Evolutionary conservation across 2,113 vertebrate genomes (phyloP), one percentile per base, ranked within the genome.

Genomic region (Lasiurus borealis): DNA sequence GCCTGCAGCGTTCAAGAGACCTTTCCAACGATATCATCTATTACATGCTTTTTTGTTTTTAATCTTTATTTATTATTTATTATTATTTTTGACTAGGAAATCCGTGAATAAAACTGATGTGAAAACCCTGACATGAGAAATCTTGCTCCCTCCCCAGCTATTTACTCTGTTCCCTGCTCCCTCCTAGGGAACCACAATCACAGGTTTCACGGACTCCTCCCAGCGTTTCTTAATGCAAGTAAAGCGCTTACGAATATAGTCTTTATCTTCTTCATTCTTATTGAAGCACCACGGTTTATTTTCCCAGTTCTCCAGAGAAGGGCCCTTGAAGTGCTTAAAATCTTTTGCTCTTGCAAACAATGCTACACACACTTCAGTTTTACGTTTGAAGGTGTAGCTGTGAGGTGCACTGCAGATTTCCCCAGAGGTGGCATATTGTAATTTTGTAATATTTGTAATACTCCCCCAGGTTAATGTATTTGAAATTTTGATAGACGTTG

Each of bases 221-320:
- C 25, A n/a, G n/a, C 25, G 14, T 66, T 73, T 73, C 54, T 66
- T 73, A 44, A 82, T 18, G 44, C 52, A 75, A 88, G 66, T 54
- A 27, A 82, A 82, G 44, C 19, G 62, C 82, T 66, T 50, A 34
- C 1, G 2, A 88, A 88, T 52, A 50, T 16, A 46, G 15, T 73
- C n/a, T 82, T 66, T 40, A 59, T 46, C 48, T 71, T 80, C 44
- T 23, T 86, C 40, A 21, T 86, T 80, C 83, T 73, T 91, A 54
- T 75, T 86, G 44, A 91, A 62, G 75, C 40, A 62, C 21, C 72
- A 71, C n/a, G 25, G 40, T 91, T 91, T 72, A 34, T 76, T 81
- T 92, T 71, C n/a, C 25, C 66, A 52, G 15, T 90, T 92, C 48
- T 94, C 25, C 72, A 68, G 82, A 48, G 31, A 73, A 90, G 25